A percentile compares a stretch with the other conserved stretches of the same genome.
These are phyloP conservation scores for Leptatherina wallacei DNA, from an alignment of 2,797 vertebrate genomes.

Conservation along the genomic window DNA sequence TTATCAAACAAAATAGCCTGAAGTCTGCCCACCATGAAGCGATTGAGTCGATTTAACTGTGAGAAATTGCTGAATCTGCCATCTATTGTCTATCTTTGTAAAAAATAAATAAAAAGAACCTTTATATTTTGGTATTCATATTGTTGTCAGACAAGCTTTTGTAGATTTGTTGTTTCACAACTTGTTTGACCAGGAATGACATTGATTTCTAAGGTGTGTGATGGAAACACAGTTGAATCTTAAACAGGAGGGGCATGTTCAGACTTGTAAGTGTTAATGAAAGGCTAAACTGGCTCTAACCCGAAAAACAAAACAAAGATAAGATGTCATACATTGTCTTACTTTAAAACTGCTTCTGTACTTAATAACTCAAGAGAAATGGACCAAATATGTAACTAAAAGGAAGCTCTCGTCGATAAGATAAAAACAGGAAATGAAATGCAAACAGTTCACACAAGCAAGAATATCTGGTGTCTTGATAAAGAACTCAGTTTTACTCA, in stretches of 20 bases:
- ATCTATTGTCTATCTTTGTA: background rate
- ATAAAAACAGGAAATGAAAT: constrained; percentile 12
- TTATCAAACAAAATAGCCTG: background rate
- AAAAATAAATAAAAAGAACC: too few relatives aligned
- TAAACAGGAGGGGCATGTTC: constrained; percentile 17
- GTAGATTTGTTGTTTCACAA: background rate
- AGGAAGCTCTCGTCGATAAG: constrained; percentile 8
- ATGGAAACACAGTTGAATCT: constrained; percentile 13
- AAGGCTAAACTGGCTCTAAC: background rate
- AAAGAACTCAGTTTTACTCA: constrained; percentile 1
- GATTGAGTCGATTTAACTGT: background rate
- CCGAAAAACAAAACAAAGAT: constrained; percentile 17
- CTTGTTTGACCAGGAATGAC: constrained; percentile 16
- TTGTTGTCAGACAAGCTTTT: background rate
- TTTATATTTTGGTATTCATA: background rate
- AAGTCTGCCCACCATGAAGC: background rate
- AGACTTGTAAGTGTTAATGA: constrained; percentile 29
- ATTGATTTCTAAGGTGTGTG: constrained; percentile 4
- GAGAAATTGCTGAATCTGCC: background rate
- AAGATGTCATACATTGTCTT: background rate
- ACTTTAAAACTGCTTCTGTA: background rate
- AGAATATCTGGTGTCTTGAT: constrained; percentile 10
- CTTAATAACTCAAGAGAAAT: constrained; percentile 2
- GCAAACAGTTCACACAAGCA: background rate
- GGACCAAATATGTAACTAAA: background rate